A percentile compares a stretch with the other conserved stretches of the same genome.
phyloP scores from a whole-genome alignment of 1,140 invertebrate genomes.

The Diachasma alloeum region DNA sequence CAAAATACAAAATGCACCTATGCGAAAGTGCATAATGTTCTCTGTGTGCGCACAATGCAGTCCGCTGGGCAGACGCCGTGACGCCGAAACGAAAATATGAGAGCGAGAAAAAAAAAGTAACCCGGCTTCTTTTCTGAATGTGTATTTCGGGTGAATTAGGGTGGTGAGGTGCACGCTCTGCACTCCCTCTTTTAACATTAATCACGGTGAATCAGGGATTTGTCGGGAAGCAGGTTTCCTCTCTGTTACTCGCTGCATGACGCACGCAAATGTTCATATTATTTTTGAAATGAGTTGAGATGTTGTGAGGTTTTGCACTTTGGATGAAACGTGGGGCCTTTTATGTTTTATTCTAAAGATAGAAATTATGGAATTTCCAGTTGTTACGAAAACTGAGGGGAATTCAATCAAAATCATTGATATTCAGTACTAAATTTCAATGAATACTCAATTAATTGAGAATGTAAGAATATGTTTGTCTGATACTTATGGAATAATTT shows the following conservation, averaged over 20 bases:
- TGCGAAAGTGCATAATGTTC: conserved; percentile 2
- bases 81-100: conserved; percentile 41
- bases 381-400: no score
- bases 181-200: conserved; percentile 8
- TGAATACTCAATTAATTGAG: no score
- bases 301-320: not conserved
- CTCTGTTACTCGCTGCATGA: conserved; percentile 11
- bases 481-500: no score
- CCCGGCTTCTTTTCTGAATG: not conserved
- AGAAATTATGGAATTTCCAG: no score
- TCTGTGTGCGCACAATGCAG: conserved; percentile 43
- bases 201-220: conserved; percentile 26
- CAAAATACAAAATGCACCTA: conserved; percentile 23
- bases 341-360: no score
- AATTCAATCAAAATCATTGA: no score
- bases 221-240: conserved; percentile 25
- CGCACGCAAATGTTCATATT: conserved; percentile 12
- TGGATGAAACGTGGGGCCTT: no score
- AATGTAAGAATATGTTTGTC: no score
- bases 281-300: not conserved
- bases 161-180: not conserved
- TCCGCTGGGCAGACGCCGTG: conserved; percentile 49
- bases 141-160: not conserved
- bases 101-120: not conserved
- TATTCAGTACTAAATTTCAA: no score